Base-by-base conservation (phyloP, 1,140 invertebrate genomes). In the Drosophila asahinai region DNA sequence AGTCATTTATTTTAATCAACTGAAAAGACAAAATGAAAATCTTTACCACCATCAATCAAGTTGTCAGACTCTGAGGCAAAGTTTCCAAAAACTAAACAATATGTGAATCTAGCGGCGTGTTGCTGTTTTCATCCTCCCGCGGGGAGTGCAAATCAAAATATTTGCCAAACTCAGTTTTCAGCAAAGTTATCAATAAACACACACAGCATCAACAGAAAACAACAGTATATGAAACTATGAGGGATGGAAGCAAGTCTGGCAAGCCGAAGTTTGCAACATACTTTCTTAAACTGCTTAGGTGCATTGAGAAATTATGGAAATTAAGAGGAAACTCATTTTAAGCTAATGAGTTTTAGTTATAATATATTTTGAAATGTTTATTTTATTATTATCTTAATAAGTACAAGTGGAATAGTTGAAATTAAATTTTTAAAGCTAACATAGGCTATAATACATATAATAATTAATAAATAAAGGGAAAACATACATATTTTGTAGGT, bases 1-100 rank as follows among this genome's bases (percentile, higher is more conserved):
- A 57, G 42, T 33, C 64, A 71, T 83, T 80, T 57, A 68, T 80
- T 77, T 68, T 67, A 84, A 84, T 84, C 71, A 83, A 83, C 43
- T 36, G 43, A 45, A 47, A 40, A 66, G 60, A 36, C 52, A 42
- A 70, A 76, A 62, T 67, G 61, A 65, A 67, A 47, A 70, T 63
- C 66, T 15, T 55, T 8, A 25, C n/a, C 67, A 73, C 48, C 60
- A 80, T 79, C 67, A 80, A 80, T 79, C 77, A 70, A 80, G 51
- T 63, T 60, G 70, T 30, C 19, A 61, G 51, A 48, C 27, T 27
- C 58, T 55, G 22, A 38, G 40, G 45, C n/a, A 60, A 80, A 83
- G 25, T 81, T 70, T 33, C 5, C 40, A 72, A 27, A 77, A 77
- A 77, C 73, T 45, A 47, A 79, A 78, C 55, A 78, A 71, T 49